Conservation (phyloP, 2,888 invertebrate species). For the Gryllus longicercus region DNA sequence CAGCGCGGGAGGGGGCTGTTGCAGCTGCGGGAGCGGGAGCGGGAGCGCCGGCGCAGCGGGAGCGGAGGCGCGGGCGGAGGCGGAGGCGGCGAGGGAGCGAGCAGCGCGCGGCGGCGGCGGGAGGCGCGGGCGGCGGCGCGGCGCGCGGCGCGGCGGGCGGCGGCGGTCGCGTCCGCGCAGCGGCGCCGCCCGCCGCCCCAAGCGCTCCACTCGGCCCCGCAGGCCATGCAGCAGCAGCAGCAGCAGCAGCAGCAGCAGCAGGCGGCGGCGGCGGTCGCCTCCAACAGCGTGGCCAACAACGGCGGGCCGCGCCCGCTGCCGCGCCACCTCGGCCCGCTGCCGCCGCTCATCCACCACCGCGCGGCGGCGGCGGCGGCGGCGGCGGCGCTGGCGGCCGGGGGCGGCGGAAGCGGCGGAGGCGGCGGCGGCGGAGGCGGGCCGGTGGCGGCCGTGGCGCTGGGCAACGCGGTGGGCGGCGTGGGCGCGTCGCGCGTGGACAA, state of each 20-base stretch:
- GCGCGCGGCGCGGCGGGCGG: not conserved
- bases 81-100: not conserved
- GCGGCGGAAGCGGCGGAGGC: not conserved
- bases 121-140: not conserved
- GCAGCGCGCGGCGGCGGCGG: slow-evolving; percentile 9
- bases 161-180: not conserved
- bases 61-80: not conserved
- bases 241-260: slow-evolving; percentile 46
- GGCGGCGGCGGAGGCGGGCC: slow-evolving; percentile 19
- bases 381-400: not conserved
- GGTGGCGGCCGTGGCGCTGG: not conserved
- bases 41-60: not conserved
- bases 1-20: not conserved
- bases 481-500: slow-evolving; percentile 32
- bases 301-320: not conserved
- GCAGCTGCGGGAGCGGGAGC: not conserved
- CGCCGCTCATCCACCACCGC: slow-evolving; percentile 34
- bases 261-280: slow-evolving; percentile 23
- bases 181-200: not conserved
- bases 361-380: not conserved
- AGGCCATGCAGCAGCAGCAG: slow-evolving; percentile 50
- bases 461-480: not conserved
- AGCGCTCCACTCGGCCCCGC: slow-evolving; percentile 47
- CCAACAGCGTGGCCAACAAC: slow-evolving; percentile 12
- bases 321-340: slow-evolving; percentile 30